Conservation (phyloP, 92 coral and sea anemone species). For the Porites evermanni region DNA sequence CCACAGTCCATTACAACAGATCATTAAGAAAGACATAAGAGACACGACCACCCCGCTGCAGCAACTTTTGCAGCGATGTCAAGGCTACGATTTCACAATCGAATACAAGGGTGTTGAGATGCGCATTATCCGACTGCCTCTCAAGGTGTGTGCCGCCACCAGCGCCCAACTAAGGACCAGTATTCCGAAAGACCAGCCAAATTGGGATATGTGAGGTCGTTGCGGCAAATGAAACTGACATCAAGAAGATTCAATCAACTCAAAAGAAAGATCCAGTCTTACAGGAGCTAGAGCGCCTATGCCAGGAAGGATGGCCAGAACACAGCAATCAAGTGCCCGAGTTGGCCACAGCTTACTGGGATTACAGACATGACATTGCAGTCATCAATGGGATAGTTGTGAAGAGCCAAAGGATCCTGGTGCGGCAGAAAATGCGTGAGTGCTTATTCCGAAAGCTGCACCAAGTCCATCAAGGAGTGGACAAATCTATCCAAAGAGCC, state of each 20-base stretch:
- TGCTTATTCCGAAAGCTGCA: slow-evolving; percentile 54
- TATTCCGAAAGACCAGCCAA: slow-evolving; percentile 74
- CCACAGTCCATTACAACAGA: slow-evolving; percentile 69
- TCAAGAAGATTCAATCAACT: slow-evolving; percentile 73
- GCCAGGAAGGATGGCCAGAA: slow-evolving; percentile 75
- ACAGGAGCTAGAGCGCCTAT: slow-evolving; percentile 76
- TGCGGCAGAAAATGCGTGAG: slow-evolving; percentile 54
- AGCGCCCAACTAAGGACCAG: slow-evolving; percentile 80
- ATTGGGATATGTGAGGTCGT: slow-evolving; percentile 74
- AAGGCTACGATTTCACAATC: slow-evolving; percentile 70
- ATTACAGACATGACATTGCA: slow-evolving; percentile 72
- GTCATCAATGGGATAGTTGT: slow-evolving; percentile 68
- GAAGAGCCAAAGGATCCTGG: slow-evolving; percentile 70
- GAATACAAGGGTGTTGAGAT: slow-evolving; percentile 76
- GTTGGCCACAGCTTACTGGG: slow-evolving; percentile 58
- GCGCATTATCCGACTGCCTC: slow-evolving; percentile 77
- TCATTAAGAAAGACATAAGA: slow-evolving; percentile 74
- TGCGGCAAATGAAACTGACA: slow-evolving; percentile 68
- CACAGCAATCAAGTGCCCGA: slow-evolving; percentile 69
- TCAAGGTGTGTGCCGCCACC: slow-evolving; percentile 77
- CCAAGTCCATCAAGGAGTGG: slow-evolving; percentile 72
- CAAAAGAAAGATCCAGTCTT: slow-evolving; percentile 75
- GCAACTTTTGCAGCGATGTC: slow-evolving; percentile 69
- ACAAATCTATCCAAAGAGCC: slow-evolving; percentile 76
- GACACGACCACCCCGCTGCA: slow-evolving; percentile 71